Evolutionary conservation across 2,888 invertebrate genomes (phyloP), one percentile per base, ranked within the genome.

Genomic region (Eupithecia subumbrata): DNA sequence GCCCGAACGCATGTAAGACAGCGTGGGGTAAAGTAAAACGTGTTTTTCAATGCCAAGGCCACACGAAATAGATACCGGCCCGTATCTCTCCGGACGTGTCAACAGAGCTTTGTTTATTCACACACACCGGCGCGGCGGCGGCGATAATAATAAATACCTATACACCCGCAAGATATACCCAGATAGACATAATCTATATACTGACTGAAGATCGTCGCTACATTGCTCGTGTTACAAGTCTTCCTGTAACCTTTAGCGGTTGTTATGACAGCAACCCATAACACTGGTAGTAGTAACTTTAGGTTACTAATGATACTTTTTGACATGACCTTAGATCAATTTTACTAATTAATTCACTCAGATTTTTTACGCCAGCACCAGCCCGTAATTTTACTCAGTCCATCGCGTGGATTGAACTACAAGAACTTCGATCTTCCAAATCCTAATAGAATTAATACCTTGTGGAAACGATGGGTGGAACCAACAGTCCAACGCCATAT

Each of bases 1-100:
- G 18, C 30, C 9, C 34, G 68, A 68, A 25, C 40, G 68, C 68
- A n/a, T 88, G 88, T 83, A 88, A 86, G 86, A 86, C 89, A 89
- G 91, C 90, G 92, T 88, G 85, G 82, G 84, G 89, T 88, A 83
- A 88, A 90, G 89, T 88, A 83, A 88, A 90, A 90, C 89, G 86
- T 88, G 89, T 90, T 91, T 89, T 92, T 94, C 95, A 95, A 88
- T 95, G 95, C 86, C 95, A 95, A 95, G 95, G 95, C 91, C 95
- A 92, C 82, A 87, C 84, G 87, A 92, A 90, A 92, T 91, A 92
- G 93, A 94, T 92, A 94, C 91, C 89, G 89, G 87, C 87, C 88
- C 88, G 87, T 92, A 93, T 93, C 91, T 83, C 83, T 79, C 82
- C 83, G 85, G 85, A 87, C 90, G 89, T 91, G 93, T 92, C 93